phyloP scores from a whole-genome alignment of 2,888 invertebrate species.

The Petrolisthes cinctipes region DNA sequence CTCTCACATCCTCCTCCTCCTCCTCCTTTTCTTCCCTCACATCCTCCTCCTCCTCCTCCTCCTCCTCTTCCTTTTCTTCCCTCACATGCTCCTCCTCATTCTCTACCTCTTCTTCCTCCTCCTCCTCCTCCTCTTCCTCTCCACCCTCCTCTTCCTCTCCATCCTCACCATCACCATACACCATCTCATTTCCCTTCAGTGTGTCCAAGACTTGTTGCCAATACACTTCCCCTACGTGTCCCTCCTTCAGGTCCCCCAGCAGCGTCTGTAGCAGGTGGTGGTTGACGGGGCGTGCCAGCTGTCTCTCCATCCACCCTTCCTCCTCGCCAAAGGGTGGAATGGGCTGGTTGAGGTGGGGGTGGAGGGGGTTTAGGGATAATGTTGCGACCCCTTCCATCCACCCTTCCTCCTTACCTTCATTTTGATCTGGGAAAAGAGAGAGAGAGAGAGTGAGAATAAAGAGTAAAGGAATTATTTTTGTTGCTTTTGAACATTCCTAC shows the following conservation, averaged over 20 bases:
- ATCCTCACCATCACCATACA: neutral
- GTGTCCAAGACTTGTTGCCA: neutral
- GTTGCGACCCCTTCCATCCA: neutral
- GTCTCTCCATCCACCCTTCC: conserved; percentile 2
- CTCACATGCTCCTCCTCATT: conserved; percentile 8
- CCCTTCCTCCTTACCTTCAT: neutral
- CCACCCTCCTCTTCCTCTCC: neutral
- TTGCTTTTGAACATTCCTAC: too few relatives aligned
- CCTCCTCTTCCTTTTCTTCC: conserved; percentile 8
- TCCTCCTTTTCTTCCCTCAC: neutral
- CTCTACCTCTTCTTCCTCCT: neutral
- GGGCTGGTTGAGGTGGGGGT: neutral
- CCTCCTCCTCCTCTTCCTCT: neutral
- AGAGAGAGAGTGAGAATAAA: too few relatives aligned
- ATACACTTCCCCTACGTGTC: neutral
- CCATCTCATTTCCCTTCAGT: neutral
- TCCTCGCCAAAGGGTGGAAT: neutral
- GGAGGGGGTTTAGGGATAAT: too few relatives aligned
- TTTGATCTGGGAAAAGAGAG: neutral
- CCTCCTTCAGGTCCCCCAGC: neutral
- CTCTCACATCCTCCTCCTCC: neutral
- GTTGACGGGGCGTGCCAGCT: conserved; percentile 14
- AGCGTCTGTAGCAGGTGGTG: neutral
- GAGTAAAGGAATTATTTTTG: too few relatives aligned
- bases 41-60: neutral